Base-by-base conservation (phyloP, 1,140 invertebrate species). In the Melitaea cinxia region DNA sequence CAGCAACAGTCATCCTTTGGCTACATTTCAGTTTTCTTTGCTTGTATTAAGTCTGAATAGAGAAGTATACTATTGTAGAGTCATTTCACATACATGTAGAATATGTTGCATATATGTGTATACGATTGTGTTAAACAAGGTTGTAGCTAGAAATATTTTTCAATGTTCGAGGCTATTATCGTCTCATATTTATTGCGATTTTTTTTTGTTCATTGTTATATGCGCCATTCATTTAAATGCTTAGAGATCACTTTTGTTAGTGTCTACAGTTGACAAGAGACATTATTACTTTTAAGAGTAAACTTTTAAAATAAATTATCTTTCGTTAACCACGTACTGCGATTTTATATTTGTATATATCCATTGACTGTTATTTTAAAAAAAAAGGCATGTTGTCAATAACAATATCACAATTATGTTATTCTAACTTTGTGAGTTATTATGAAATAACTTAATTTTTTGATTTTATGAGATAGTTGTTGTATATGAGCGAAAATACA, bases 321-420 rank as follows among this genome's bases (percentile, higher is more conserved):
- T 23, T 23, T 54, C 49, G 24, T 66, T 59, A 63, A 61, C 55
- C 55, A 66, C 47, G 59, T 54, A 66, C 37, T 49, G 33, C 39
- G 52, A 55, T 62, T n/a, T 62, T 28, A 10, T 59, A 49, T 66
- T 55, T 62, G 62, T 71, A 57, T 21, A 59, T 60, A 61, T 26
- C 17, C 17, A 23, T 56, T 30, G 50, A 50, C 56, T 66, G 47
- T 55, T 49, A 35, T 61, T 52, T 68, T 50, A 42, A 59, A 47
- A 17, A 23, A 65, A 37, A 50, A 63, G 63, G 68, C 68, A 66
- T 61, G 68, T 28, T 58, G 59, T 57, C 53, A 57, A 64, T 64
- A 56, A 50, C 2, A 47, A n/a, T 0, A 39, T 39, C 10, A 33
- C 30, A 9, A 15, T 42, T 17, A 17, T 42, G 12, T 42, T 42